phyloP scores from a whole-genome alignment of 1,140 invertebrate genomes.

The Nephila pilipes region DNA sequence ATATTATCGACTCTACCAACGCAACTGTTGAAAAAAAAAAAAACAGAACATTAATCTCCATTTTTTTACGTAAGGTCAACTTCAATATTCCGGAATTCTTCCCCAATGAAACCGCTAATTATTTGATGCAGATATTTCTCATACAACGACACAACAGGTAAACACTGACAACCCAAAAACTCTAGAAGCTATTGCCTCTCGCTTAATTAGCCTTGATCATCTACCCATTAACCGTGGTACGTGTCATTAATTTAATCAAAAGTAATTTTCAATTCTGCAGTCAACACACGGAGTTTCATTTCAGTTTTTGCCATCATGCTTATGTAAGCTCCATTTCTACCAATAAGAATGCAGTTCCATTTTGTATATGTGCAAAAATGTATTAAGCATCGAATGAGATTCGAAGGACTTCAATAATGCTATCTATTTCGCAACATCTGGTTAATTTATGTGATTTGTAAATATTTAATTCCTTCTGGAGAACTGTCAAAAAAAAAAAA shows the following conservation, averaged over 20 bases:
- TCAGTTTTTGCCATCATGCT: background rate
- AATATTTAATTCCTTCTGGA: no score
- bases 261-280: background rate
- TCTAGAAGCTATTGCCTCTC: background rate
- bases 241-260: background rate
- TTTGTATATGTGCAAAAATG: background rate
- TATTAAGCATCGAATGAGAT: background rate
- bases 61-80: background rate
- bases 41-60: background rate
- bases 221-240: background rate
- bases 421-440: no score
- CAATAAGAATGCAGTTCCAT: background rate
- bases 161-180: background rate
- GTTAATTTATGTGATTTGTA: no score
- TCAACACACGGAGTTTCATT: background rate
- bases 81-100: background rate
- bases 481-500: no score
- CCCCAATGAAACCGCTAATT: background rate
- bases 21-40: no score
- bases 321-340: background rate
- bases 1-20: no score
- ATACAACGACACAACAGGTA: background rate
- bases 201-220: conserved; percentile 22
- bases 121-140: background rate
- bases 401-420: background rate